Evolutionary conservation across 2,797 vertebrate species (phyloP).

Genomic region (Chromis chromis): DNA sequence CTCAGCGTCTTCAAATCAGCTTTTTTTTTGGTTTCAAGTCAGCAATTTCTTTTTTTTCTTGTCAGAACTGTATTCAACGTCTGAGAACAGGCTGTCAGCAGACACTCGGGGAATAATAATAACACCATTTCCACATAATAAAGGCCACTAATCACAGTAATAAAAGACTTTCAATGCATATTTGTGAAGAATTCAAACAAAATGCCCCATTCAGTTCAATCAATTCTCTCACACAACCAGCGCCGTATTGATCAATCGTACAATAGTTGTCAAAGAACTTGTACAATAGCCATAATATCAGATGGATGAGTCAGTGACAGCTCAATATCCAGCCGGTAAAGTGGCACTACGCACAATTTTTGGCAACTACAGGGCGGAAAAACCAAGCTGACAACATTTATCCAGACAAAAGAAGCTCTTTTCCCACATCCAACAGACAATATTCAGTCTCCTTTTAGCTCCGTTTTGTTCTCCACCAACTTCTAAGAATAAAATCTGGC

Average conservation of each 20-base stretch:
- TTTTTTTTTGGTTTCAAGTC: constrained; percentile 6
- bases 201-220: constrained; percentile 6
- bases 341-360: background rate
- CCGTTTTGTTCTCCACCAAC: background rate
- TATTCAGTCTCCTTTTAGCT: background rate
- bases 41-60: background rate
- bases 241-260: background rate
- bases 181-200: constrained; percentile 38
- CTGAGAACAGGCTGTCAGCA: constrained; percentile 20
- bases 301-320: constrained; percentile 5
- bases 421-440: background rate
- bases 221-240: background rate
- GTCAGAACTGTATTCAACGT: constrained; percentile 9
- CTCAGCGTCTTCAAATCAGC: background rate
- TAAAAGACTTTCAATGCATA: constrained; percentile 33
- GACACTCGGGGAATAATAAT: constrained; percentile 34
- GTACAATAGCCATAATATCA: background rate
- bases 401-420: background rate
- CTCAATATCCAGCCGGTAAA: constrained; percentile 9
- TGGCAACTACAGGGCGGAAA: constrained; percentile 6
- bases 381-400: background rate
- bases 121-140: constrained; percentile 34
- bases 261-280: background rate
- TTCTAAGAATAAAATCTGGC: background rate
- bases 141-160: constrained; percentile 35